Evolutionary conservation across 2,113 vertebrate genomes (phyloP).

Genomic region (Cyphomyrus discorhynchus): DNA sequence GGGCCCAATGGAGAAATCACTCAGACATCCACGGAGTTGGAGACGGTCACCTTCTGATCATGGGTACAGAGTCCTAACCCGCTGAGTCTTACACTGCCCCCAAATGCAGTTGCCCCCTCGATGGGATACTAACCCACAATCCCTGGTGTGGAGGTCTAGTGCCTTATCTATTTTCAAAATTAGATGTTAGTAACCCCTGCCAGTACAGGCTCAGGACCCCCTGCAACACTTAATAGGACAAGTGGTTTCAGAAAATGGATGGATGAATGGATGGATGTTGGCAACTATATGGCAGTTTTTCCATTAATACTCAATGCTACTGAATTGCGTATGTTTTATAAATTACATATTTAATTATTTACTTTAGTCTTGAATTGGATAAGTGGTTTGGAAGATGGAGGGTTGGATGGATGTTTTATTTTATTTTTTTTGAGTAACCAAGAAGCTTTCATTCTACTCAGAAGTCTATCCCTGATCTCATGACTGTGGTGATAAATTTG

Average conservation of each 20-base stretch:
- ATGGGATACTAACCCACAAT: not conserved
- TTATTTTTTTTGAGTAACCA: not conserved
- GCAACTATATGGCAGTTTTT: not conserved
- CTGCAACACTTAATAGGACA: no score
- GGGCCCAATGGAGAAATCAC: not conserved
- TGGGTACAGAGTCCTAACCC: not conserved
- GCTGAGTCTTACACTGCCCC: not conserved
- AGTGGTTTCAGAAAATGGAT: no score
- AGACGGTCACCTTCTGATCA: not conserved
- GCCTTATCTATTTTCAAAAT: not conserved
- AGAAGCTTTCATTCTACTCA: not conserved
- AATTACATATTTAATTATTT: conserved; percentile 3
- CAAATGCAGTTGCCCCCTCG: not conserved
- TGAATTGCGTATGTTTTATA: not conserved
- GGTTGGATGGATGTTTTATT: not conserved
- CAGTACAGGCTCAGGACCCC: no score
- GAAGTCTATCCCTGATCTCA: not conserved
- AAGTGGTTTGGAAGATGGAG: not conserved
- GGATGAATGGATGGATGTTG: not conserved
- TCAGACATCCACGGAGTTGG: not conserved
- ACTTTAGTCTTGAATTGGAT: not conserved
- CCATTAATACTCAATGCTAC: not conserved
- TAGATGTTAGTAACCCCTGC: not conserved
- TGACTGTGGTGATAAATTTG: not conserved
- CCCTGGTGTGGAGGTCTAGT: not conserved